Base-by-base conservation (phyloP, 2,888 invertebrate species). In the Galeopsomyia nigrocyanea region DNA sequence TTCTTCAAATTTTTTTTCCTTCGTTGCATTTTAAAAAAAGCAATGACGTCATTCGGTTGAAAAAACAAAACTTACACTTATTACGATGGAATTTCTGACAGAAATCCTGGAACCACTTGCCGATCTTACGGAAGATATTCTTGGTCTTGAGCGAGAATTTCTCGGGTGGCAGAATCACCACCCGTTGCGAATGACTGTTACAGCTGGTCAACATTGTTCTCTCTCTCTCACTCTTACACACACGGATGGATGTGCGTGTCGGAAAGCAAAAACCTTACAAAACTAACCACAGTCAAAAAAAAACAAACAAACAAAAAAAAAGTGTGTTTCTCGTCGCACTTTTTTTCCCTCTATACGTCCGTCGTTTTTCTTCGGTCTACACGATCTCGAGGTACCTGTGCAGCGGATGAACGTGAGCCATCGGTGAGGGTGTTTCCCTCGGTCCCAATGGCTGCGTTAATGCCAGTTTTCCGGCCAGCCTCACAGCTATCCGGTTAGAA, bases 81-180 rank as follows among this genome's bases (percentile, higher is more conserved):
- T 71, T 74, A 3, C 66, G 77, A 21, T 81, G 81, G 21, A 84
- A 68, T 71, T 77, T 83, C 65, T 73, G 78, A 73, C 77, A 81
- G 21, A 84, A 53, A 39, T 78, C 73, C 39, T 78, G 81, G 74
- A 84, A 83, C 84, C 84, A 85, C 50, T 77, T 79, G 46, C 79
- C 76, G 22, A 86, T 81, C 71, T 81, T 83, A 49, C 75, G 76
- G 22, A 85, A 80, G 67, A 84, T 68, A 16, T 73, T 74, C 1
- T 74, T 77, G 0, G 81, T 81, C 64, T 79, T 81, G 39, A 78
- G 3, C 0, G 77, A 76, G 66, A 82, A 78, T 62, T 79, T 80
- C 50, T 71, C 74, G 13, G 66, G 53, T 62, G 2, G 39, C 22
- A 14, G 66, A 68, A 26, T 81, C 77, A 39, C 76, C 16, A 22